Percentiles rank a stretch among this genome's conserved stretches.
phyloP scores from a whole-genome alignment of 2,113 vertebrate species.

The Pelobates fuscus region DNA sequence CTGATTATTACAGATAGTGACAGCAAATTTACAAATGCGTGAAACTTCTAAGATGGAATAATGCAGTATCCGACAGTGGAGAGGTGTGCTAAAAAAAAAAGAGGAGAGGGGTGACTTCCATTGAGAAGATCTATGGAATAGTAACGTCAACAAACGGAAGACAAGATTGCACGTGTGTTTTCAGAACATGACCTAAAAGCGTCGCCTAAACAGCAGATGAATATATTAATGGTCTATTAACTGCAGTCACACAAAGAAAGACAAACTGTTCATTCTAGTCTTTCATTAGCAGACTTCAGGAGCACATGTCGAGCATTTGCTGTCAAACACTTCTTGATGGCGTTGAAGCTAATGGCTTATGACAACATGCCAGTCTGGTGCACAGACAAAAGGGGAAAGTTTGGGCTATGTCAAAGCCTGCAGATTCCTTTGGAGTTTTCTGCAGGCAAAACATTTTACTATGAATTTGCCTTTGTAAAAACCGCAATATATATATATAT shows the following conservation, averaged over 20 bases:
- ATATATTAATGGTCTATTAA: neutral
- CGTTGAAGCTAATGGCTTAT: constrained; percentile 20
- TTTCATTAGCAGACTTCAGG: constrained; percentile 20
- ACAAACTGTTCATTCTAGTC: neutral
- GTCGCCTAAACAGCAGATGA: neutral
- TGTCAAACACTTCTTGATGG: neutral
- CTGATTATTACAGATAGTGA: too few relatives aligned
- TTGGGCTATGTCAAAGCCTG: constrained; percentile 27
- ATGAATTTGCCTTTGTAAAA: constrained; percentile 32
- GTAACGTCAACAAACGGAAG: neutral
- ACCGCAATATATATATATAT: constrained; percentile 31
- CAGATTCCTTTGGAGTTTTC: constrained; percentile 35
- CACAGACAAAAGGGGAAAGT: constrained; percentile 31
- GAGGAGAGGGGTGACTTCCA: too few relatives aligned
- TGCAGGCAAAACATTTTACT: constrained; percentile 37
- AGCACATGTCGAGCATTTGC: constrained; percentile 19
- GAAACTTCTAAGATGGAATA: too few relatives aligned
- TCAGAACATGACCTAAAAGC: constrained; percentile 11
- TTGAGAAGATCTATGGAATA: too few relatives aligned
- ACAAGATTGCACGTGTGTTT: neutral
- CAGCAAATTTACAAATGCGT: neutral
- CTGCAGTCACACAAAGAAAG: constrained; percentile 10
- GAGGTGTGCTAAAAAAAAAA: too few relatives aligned
- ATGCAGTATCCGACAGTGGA: too few relatives aligned
- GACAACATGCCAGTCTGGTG: constrained; percentile 34